Percentiles rank a stretch among this genome's conserved stretches.
Evolutionary conservation across 1,140 invertebrate genomes (phyloP).

Genomic region (Drosophila littoralis): DNA sequence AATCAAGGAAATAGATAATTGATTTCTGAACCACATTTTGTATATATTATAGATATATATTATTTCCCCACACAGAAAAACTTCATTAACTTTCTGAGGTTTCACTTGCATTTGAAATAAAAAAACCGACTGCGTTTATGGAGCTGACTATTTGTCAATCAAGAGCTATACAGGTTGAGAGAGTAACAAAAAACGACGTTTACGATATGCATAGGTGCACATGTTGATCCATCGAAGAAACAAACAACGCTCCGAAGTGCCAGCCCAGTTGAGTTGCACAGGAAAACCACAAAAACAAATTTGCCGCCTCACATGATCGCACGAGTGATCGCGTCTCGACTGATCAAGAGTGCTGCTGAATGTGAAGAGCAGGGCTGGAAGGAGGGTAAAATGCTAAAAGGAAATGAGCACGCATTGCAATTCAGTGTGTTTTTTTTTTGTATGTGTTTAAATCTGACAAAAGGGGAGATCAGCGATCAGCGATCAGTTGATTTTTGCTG

Average conservation of each 20-base stretch:
- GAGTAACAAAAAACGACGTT: constrained; percentile 40
- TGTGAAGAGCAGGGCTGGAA: neutral
- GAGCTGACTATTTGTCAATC: constrained; percentile 72
- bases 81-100: constrained; percentile 73
- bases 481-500: constrained; percentile 12
- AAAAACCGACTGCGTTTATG: constrained; percentile 37
- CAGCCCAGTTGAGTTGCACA: constrained; percentile 45
- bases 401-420: constrained; percentile 27
- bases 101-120: constrained; percentile 43
- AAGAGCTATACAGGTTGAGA: constrained; percentile 56
- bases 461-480: constrained; percentile 9
- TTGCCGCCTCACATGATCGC: constrained; percentile 84
- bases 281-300: constrained; percentile 84
- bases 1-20: constrained; percentile 58
- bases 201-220: constrained; percentile 84
- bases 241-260: constrained; percentile 43
- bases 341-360: constrained; percentile 21
- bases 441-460: neutral
- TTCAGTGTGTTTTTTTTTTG: neutral
- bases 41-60: constrained; percentile 35
- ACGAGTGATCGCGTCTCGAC: constrained; percentile 68
- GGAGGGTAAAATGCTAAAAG: constrained; percentile 11
- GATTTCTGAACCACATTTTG: constrained; percentile 71
- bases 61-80: constrained; percentile 59
- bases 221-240: constrained; percentile 76